Evolutionary conservation across 30 jellyfish, hydroid and myxozoan genomes (phyloP).

Genomic region (Aurelia sp.): DNA sequence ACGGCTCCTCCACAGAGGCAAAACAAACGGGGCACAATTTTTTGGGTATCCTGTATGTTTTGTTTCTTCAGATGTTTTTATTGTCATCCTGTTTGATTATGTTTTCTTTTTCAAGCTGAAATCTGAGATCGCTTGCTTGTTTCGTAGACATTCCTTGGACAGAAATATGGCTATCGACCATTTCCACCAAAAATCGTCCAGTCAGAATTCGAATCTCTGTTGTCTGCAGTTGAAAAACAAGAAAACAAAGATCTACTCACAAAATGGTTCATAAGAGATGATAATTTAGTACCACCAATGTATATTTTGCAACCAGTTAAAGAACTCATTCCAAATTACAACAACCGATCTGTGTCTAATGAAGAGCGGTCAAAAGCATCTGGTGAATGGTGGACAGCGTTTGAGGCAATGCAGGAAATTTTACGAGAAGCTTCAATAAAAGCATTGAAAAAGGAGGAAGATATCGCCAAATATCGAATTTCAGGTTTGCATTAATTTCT

Average conservation of each 20-base stretch:
- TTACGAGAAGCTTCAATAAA: constrained; percentile 76
- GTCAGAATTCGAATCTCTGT: constrained; percentile 76
- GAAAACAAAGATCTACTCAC: constrained; percentile 55
- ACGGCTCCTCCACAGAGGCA: too few relatives aligned
- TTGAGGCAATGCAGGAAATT: constrained; percentile 78
- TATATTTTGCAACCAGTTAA: constrained; percentile 81
- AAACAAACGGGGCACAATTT: too few relatives aligned
- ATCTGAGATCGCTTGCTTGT: neutral
- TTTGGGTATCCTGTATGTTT: too few relatives aligned
- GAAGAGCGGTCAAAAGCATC: constrained; percentile 84
- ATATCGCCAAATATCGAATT: constrained; percentile 63
- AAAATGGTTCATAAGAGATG: constrained; percentile 83
- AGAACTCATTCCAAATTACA: constrained; percentile 72
- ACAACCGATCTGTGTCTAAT: constrained; percentile 66
- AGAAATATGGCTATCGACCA: constrained; percentile 93
- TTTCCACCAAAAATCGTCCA: constrained; percentile 89
- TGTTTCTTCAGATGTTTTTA: too few relatives aligned
- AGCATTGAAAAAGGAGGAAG: constrained; percentile 31
- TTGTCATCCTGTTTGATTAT: too few relatives aligned
- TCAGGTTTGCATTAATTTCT: constrained; percentile 61
- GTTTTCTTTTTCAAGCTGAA: too few relatives aligned
- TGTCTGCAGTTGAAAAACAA: constrained; percentile 28
- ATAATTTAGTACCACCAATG: constrained; percentile 79
- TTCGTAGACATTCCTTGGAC: constrained; percentile 81
- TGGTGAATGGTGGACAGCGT: constrained; percentile 88